Conservation (phyloP, 1,140 invertebrate genomes). For the Monochamus saltuarius region DNA sequence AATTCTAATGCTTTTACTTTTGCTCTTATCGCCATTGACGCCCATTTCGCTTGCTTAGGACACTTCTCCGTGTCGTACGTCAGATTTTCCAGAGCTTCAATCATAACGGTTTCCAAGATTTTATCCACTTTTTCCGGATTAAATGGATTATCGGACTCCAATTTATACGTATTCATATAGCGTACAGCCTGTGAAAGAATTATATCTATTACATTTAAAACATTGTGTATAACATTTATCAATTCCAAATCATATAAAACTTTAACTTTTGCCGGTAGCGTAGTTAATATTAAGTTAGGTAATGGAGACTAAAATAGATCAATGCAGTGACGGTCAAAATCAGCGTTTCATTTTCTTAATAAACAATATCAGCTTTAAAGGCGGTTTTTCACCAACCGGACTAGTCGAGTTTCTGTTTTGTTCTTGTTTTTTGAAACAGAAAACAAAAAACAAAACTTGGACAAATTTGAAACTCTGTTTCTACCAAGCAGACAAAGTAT, state of each 20-base stretch:
- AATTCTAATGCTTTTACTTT: constrained; percentile 54
- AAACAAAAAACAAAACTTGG: too few relatives aligned
- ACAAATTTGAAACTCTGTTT: too few relatives aligned
- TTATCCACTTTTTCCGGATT: constrained; percentile 54
- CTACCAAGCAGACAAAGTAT: too few relatives aligned
- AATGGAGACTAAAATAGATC: not conserved
- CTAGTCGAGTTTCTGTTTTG: too few relatives aligned
- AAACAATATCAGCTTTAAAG: not conserved
- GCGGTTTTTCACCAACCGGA: too few relatives aligned
- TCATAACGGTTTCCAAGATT: constrained; percentile 53
- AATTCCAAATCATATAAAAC: not conserved
- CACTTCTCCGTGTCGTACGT: constrained; percentile 52
- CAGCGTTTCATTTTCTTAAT: not conserved
- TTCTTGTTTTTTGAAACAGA: too few relatives aligned
- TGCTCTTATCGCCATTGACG: constrained; percentile 51
- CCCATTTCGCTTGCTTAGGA: constrained; percentile 49
- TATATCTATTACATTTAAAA: not conserved
- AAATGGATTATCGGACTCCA: constrained; percentile 56
- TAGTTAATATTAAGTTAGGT: not conserved
- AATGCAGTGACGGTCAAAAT: not conserved
- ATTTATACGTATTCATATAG: constrained; percentile 56
- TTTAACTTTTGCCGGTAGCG: not conserved
- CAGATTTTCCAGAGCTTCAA: constrained; percentile 53
- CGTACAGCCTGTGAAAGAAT: constrained; percentile 35
- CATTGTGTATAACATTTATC: not conserved